phyloP scores from a whole-genome alignment of 2,113 vertebrate genomes.

The Bubalus kerabau region DNA sequence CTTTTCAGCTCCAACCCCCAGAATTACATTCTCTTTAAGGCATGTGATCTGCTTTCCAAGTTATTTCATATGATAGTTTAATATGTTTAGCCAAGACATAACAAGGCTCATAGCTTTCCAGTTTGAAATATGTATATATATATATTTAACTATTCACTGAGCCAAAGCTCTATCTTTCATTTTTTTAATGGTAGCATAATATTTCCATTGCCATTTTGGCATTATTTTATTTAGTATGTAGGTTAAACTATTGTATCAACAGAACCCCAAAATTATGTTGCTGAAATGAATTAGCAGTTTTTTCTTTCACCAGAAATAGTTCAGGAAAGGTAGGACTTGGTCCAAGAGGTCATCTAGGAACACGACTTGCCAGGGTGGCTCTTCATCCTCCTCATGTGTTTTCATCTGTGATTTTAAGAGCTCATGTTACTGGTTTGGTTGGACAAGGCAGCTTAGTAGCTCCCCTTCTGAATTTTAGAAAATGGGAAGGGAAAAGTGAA shows the following conservation, averaged over 20 bases:
- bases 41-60: background rate
- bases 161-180: background rate
- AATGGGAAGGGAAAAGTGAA: background rate
- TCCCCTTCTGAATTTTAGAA: background rate
- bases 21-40: background rate
- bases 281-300: background rate
- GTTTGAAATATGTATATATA: background rate
- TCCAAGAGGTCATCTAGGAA: background rate
- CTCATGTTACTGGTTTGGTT: background rate
- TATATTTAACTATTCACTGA: background rate
- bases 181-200: background rate
- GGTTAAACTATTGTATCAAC: background rate
- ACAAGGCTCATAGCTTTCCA: background rate
- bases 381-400: background rate
- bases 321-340: accelerated
- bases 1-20: background rate
- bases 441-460: background rate
- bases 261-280: background rate
- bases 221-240: background rate
- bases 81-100: background rate
- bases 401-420: background rate
- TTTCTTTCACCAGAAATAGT: background rate
- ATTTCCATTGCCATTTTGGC: background rate
- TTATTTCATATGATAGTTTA: background rate
- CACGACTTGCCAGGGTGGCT: background rate